phyloP scores from a whole-genome alignment of 92 coral and sea anemone species.

The Anthopleura xanthogrammica region DNA sequence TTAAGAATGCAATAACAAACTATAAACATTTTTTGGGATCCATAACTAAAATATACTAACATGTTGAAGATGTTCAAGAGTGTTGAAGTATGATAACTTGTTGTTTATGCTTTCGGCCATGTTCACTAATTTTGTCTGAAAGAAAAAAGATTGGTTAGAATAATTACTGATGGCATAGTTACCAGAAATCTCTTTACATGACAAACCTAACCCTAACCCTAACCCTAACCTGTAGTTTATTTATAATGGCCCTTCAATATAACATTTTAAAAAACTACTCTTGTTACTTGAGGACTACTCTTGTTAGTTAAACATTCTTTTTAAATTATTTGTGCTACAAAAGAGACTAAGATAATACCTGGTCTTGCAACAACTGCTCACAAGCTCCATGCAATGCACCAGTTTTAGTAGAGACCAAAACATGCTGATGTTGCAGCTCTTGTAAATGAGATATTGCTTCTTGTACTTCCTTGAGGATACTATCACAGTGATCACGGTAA shows the following conservation, averaged over 20 bases:
- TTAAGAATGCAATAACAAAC: too few species aligned
- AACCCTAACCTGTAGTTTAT: not conserved
- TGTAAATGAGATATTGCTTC: constrained; percentile 73
- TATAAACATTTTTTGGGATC: too few species aligned
- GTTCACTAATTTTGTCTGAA: constrained; percentile 90
- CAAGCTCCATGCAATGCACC: constrained; percentile 98
- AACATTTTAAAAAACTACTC: too few species aligned
- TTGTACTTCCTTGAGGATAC: constrained; percentile 74
- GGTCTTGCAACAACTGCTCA: constrained; percentile 96
- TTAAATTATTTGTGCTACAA: not conserved
- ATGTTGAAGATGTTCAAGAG: constrained; percentile 93
- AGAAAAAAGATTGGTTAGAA: not conserved
- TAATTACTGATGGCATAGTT: not conserved
- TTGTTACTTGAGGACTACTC: too few species aligned
- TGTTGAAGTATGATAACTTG: constrained; percentile 89
- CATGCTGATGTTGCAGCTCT: constrained; percentile 83
- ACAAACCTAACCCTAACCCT: too few species aligned
- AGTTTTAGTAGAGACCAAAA: constrained; percentile 97
- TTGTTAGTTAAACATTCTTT: too few species aligned
- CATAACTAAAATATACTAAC: constrained; percentile 48
- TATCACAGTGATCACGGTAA: constrained; percentile 91
- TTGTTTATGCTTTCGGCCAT: constrained; percentile 99
- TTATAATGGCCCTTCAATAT: too few species aligned
- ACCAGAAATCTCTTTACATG: not conserved
- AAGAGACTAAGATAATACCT: constrained; percentile 46